phyloP scores from a whole-genome alignment of 2,113 vertebrate genomes.

The Bufo gargarizans region DNA sequence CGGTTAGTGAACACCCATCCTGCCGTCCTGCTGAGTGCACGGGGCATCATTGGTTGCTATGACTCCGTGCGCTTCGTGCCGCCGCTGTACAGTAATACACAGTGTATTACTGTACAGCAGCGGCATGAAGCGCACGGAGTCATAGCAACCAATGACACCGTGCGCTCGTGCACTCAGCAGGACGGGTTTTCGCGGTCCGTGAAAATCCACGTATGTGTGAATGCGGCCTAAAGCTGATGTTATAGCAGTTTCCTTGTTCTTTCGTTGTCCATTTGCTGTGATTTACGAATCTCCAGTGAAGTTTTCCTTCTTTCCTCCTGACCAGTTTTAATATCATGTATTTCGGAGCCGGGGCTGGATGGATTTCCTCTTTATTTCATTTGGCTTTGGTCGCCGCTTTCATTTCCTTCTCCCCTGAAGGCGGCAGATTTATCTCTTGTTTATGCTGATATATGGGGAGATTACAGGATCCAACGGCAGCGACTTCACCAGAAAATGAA shows the following conservation, averaged over 20 bases:
- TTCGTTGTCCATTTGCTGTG: not conserved
- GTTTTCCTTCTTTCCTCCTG: not conserved
- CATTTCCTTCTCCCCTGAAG: slow-evolving; percentile 38
- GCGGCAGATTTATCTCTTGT: slow-evolving; percentile 29
- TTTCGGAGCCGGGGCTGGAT: not conserved
- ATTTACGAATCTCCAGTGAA: not conserved
- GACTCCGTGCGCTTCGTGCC: too few species aligned
- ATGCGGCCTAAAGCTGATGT: too few species aligned
- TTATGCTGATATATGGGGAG: slow-evolving; percentile 23
- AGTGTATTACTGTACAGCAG: too few species aligned
- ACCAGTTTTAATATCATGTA: not conserved
- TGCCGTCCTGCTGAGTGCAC: not conserved
- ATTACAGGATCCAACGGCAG: not conserved
- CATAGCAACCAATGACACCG: too few species aligned
- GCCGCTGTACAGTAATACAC: too few species aligned
- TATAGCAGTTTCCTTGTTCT: not conserved
- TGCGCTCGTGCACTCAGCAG: too few species aligned
- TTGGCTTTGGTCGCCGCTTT: not conserved
- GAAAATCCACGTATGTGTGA: too few species aligned
- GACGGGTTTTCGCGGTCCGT: too few species aligned
- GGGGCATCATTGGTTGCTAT: too few species aligned
- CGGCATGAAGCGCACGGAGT: too few species aligned
- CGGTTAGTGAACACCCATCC: not conserved
- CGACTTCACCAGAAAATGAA: not conserved
- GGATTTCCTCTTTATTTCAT: not conserved